A percentile compares a stretch with the other conserved stretches of the same genome.
Conservation (phyloP, 2,888 invertebrate genomes). For the Toxonevra muliebris region DNA sequence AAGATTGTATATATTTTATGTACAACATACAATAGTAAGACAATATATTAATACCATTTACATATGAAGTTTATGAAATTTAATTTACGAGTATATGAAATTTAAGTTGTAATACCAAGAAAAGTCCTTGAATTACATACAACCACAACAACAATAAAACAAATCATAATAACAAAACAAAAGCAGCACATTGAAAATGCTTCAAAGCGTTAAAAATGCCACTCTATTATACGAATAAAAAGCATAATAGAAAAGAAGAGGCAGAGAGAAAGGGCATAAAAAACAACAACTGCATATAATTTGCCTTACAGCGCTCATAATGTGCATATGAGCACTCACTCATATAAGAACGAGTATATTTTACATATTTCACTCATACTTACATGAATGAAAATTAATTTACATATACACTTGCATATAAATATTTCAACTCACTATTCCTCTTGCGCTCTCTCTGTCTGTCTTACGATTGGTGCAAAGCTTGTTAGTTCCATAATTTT, state of each 20-base stretch:
- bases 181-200: slow-evolving; percentile 5
- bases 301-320: too few species aligned
- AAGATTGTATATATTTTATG: too few species aligned
- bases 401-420: neutral
- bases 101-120: neutral
- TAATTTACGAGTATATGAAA: too few species aligned
- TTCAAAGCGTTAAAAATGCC: slow-evolving; percentile 19
- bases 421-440: neutral
- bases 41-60: too few species aligned
- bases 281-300: too few species aligned
- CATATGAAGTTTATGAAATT: too few species aligned
- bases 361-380: neutral
- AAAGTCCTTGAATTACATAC: slow-evolving; percentile 20
- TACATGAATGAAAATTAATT: neutral
- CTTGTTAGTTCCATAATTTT: slow-evolving; percentile 35
- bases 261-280: neutral
- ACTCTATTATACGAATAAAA: neutral
- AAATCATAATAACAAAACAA: neutral
- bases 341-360: too few species aligned
- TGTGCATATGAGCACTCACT: too few species aligned
- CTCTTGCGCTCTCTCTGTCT: neutral
- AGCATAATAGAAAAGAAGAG: neutral
- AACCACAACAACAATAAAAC: neutral
- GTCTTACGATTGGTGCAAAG: slow-evolving; percentile 1
- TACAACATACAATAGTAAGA: too few species aligned